Percentiles rank a stretch among this genome's conserved stretches.
Evolutionary conservation across 2,888 invertebrate species (phyloP).

Genomic region (Erannis defoliaria): DNA sequence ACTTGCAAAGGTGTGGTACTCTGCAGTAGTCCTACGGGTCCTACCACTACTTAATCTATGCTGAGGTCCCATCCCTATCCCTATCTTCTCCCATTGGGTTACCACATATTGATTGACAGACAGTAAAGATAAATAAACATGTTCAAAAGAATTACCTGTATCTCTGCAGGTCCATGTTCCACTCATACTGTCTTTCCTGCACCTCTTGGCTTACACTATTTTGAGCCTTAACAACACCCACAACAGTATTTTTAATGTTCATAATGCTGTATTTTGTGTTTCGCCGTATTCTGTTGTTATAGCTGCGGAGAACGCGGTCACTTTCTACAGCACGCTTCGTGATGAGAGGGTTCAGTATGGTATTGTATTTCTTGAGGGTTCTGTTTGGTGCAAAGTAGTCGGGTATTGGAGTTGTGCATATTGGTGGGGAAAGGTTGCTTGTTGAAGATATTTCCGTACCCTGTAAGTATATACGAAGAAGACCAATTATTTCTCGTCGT

Average conservation of each 20-base stretch:
- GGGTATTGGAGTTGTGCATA: conserved; percentile 55
- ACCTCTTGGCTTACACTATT: conserved; percentile 39
- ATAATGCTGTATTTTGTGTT: conserved; percentile 49
- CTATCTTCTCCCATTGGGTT: no score
- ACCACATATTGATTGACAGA: no score
- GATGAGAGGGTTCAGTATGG: conserved; percentile 11
- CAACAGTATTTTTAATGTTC: conserved; percentile 40
- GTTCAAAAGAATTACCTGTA: neutral
- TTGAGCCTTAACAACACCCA: conserved; percentile 42
- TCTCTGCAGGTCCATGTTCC: conserved; percentile 19
- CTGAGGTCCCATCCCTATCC: no score
- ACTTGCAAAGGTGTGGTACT: no score
- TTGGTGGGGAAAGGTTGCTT: conserved; percentile 62
- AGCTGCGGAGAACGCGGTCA: conserved; percentile 69
- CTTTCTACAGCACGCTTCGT: conserved; percentile 42
- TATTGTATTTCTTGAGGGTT: conserved; percentile 41
- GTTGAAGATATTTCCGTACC: conserved; percentile 63
- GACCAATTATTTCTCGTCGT: no score
- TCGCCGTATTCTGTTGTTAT: conserved; percentile 42
- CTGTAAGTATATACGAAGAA: no score
- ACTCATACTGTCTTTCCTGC: conserved; percentile 23
- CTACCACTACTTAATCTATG: no score
- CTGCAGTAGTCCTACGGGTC: no score
- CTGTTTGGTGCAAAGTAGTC: conserved; percentile 7
- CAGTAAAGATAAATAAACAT: neutral